These are phyloP conservation scores for Macrobrachium rosenbergii DNA, from an alignment of 1,140 invertebrate species.

Conservation along the genomic window DNA sequence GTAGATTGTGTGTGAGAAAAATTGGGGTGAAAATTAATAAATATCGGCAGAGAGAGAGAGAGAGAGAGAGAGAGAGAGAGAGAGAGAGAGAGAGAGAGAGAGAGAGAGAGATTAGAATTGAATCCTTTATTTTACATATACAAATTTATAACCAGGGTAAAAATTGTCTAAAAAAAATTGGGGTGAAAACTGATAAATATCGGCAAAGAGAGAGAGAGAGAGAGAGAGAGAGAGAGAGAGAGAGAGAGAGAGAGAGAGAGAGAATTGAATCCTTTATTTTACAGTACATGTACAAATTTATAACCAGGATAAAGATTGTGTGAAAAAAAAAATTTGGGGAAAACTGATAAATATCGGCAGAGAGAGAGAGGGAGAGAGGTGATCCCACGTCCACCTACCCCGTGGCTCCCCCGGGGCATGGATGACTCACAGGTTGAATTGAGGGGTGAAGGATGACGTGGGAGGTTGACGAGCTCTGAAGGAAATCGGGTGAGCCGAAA, in stretches of 20 bases:
- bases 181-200: neutral
- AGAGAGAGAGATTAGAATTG: too few relatives aligned
- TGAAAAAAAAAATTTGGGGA: neutral
- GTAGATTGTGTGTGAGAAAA: neutral
- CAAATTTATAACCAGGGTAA: too few relatives aligned
- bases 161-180: too few relatives aligned
- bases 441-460: neutral
- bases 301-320: too few relatives aligned
- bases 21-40: neutral
- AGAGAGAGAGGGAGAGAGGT: neutral
- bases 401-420: too few relatives aligned
- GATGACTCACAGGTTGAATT: neutral
- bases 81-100: slow-evolving; percentile 15
- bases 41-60: neutral
- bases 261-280: neutral
- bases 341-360: neutral
- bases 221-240: neutral
- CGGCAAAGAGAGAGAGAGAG: neutral
- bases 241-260: slow-evolving; percentile 21
- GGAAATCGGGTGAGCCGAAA: neutral
- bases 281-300: too few relatives aligned
- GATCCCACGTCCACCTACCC: neutral
- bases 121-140: too few relatives aligned
- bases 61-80: slow-evolving; percentile 7
- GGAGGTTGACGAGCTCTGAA: neutral